Conservation (phyloP, 2,113 vertebrate genomes). For the Myotis davidii region DNA sequence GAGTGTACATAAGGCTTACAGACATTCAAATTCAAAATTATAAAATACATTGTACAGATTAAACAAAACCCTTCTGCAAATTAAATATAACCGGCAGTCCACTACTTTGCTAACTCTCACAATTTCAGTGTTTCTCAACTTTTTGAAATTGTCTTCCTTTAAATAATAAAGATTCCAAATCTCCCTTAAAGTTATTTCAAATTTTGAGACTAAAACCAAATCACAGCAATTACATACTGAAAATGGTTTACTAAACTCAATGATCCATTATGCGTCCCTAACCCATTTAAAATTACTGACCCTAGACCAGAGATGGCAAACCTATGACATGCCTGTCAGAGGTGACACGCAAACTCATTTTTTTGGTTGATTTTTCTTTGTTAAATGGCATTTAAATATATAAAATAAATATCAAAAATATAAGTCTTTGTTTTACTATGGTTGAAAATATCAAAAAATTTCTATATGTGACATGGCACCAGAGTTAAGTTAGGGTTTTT, state of each 20-base stretch:
- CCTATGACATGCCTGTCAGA: no score
- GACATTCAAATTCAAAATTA: slow-evolving; percentile 1
- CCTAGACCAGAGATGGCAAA: background rate
- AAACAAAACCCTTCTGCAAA: background rate
- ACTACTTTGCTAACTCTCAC: background rate
- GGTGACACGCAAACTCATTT: no score
- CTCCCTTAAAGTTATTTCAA: slow-evolving; percentile 11
- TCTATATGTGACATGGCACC: no score
- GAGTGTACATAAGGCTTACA: background rate
- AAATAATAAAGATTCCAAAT: slow-evolving; percentile 2
- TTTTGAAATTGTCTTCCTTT: background rate
- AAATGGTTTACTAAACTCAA: background rate
- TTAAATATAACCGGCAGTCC: slow-evolving; percentile 2
- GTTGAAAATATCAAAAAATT: no score
- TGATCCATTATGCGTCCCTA: background rate
- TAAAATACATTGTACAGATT: background rate
- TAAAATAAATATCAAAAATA: no score
- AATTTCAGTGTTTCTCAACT: background rate
- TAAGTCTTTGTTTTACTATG: no score
- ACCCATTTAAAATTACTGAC: background rate
- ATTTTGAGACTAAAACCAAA: background rate
- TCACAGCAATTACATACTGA: background rate
- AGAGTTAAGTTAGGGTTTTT: no score
- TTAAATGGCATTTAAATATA: no score
- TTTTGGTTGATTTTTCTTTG: no score